Conservation (phyloP, 1,140 invertebrate genomes). For the Calycopis cecrops region DNA sequence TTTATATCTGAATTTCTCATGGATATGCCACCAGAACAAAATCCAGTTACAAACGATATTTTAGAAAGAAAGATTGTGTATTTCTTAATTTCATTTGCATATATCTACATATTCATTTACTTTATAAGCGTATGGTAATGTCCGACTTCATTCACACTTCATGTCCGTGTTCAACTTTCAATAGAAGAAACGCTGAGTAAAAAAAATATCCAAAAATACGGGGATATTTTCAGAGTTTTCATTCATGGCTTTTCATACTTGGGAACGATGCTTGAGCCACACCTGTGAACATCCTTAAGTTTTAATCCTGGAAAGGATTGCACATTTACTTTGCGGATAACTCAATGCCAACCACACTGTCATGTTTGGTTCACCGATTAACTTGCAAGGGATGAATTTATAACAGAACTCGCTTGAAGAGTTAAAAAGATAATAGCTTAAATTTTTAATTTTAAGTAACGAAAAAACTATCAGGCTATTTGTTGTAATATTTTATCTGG, state of each 20-base stretch:
- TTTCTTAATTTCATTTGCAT: neutral
- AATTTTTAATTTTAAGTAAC: no score
- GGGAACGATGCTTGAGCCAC: constrained; percentile 49
- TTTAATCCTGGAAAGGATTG: neutral
- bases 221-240: constrained; percentile 32
- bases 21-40: no score
- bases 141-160: neutral
- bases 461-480: no score
- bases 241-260: constrained; percentile 36
- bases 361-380: no score
- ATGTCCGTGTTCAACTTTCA: constrained; percentile 20
- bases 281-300: constrained; percentile 38
- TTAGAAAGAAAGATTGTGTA: neutral
- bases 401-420: no score
- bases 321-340: neutral
- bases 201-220: constrained; percentile 63
- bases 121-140: no score
- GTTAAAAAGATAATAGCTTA: neutral
- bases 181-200: constrained; percentile 25
- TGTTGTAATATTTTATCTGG: neutral
- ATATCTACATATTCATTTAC: no score
- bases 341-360: neutral
- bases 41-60: no score
- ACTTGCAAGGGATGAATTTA: no score
- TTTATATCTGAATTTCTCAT: no score